Evolutionary conservation across 2,797 vertebrate genomes (phyloP).

Genomic region (Lateolabrax maculatus): DNA sequence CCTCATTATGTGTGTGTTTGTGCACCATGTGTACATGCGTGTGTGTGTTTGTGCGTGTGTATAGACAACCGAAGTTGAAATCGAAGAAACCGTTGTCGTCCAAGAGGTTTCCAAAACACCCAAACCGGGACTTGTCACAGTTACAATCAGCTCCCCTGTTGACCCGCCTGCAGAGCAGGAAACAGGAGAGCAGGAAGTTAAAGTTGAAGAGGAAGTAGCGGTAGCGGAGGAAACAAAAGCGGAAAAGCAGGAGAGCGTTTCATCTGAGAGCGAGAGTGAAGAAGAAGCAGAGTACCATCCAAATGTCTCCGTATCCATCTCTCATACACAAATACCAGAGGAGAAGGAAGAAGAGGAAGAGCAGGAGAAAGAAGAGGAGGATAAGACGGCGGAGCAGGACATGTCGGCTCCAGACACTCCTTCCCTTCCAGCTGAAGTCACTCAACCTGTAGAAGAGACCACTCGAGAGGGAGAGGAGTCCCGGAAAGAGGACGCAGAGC

Average conservation of each 20-base stretch:
- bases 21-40: conserved; percentile 64
- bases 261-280: conserved; percentile 94
- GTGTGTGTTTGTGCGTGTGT: conserved; percentile 79
- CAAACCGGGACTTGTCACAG: conserved; percentile 73
- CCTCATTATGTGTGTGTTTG: conserved; percentile 72
- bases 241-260: conserved; percentile 69
- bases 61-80: conserved; percentile 93
- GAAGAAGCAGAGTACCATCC: conserved; percentile 95
- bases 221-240: conserved; percentile 39
- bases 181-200: conserved; percentile 54
- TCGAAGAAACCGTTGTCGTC: conserved; percentile 92
- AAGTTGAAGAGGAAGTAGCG: conserved; percentile 35
- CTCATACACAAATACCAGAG: conserved; percentile 89
- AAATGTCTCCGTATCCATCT: conserved; percentile 79
- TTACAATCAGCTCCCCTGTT: conserved; percentile 26
- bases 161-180: conserved; percentile 38
- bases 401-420: conserved; percentile 28
- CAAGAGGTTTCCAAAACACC: conserved; percentile 88
- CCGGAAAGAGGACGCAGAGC: conserved; percentile 30
- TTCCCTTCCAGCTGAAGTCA: conserved; percentile 29
- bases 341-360: conserved; percentile 77
- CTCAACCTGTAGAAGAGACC: conserved; percentile 36
- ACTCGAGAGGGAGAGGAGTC: conserved; percentile 21
- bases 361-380: conserved; percentile 38
- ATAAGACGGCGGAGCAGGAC: neutral